Evolutionary conservation across 2,113 vertebrate species (phyloP).

Genomic region (Actenoides hombroni): DNA sequence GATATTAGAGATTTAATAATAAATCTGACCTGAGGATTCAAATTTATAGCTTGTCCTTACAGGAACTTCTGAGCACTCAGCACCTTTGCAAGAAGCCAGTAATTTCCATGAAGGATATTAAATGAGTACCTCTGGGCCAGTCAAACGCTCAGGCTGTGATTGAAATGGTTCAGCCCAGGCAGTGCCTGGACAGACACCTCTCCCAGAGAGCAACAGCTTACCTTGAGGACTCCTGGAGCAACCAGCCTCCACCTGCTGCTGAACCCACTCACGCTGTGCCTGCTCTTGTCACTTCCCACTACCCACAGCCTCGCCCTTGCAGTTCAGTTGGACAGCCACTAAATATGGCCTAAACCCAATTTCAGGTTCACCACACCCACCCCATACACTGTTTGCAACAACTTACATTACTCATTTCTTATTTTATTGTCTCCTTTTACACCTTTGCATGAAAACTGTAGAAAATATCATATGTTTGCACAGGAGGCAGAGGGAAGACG

Average conservation of each 20-base stretch:
- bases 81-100: neutral
- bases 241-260: accelerated
- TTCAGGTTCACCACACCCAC: neutral
- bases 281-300: neutral
- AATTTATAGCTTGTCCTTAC: neutral
- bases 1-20: neutral
- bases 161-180: neutral
- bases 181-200: neutral
- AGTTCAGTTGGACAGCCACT: neutral
- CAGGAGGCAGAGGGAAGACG: neutral
- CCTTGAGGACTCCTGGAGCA: neutral
- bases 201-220: neutral
- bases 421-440: neutral
- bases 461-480: neutral
- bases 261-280: accelerated
- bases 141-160: neutral
- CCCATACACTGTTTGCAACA: neutral
- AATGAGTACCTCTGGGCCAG: neutral
- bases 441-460: neutral
- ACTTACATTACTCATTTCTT: neutral
- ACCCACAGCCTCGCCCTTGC: neutral
- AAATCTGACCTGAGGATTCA: neutral
- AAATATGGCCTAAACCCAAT: neutral
- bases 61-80: neutral
- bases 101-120: neutral